Percentiles rank a stretch among this genome's conserved stretches.
Conservation (phyloP, 2,113 vertebrate genomes). For the Pygathrix nemaeus region DNA sequence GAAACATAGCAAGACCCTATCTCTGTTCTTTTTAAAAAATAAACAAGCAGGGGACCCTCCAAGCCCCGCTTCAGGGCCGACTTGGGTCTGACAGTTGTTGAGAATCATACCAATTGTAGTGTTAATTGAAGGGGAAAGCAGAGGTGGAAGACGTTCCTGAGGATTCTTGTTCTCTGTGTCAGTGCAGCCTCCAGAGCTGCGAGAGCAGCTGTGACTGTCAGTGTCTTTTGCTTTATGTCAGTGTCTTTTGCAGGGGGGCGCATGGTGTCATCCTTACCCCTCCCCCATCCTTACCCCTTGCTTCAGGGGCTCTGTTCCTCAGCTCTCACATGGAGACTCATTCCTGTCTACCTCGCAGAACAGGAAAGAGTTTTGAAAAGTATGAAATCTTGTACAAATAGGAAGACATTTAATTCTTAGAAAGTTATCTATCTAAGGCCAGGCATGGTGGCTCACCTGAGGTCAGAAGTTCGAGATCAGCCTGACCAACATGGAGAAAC, state of each 20-base stretch:
- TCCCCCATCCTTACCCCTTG: background rate
- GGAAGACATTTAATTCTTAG: background rate
- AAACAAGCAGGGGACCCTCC: background rate
- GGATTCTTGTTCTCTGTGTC: background rate
- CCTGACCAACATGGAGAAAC: too few relatives aligned
- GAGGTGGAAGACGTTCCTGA: background rate
- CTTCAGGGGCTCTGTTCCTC: background rate
- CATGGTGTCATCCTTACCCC: background rate
- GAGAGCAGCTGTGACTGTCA: background rate
- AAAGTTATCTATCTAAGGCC: background rate
- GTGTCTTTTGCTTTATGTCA: background rate
- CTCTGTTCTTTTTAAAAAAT: too few relatives aligned
- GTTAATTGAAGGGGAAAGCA: background rate
- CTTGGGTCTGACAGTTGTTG: background rate
- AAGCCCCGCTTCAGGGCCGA: background rate
- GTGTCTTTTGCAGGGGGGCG: too few relatives aligned
- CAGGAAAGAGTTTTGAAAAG: background rate
- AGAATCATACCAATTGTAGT: fast-evolving
- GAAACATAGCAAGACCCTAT: too few relatives aligned
- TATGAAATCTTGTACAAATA: background rate
- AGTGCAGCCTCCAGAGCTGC: background rate
- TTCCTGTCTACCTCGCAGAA: background rate
- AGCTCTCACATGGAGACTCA: background rate
- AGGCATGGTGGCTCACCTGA: too few relatives aligned
- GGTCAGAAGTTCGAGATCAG: too few relatives aligned